Evolutionary conservation across 2,113 vertebrate genomes (phyloP).

Genomic region (Lophura nycthemera): DNA sequence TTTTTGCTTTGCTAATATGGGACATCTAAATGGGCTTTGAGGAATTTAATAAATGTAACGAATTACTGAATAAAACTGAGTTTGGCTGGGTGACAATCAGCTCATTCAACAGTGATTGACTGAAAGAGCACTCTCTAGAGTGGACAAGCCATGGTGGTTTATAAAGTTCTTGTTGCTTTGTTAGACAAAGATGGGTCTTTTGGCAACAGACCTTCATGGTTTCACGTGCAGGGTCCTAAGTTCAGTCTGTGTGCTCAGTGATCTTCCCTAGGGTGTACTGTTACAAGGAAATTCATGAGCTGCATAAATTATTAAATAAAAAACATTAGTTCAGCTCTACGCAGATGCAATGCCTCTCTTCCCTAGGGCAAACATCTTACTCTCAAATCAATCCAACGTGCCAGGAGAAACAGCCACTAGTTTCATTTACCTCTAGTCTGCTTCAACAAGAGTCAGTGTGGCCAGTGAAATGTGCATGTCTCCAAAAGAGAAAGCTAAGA

Average conservation of each 20-base stretch:
- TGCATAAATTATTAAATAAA: slow-evolving; percentile 69
- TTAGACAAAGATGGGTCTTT: background rate
- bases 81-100: slow-evolving; percentile 11
- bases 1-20: background rate
- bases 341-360: background rate
- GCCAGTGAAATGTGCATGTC: background rate
- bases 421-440: background rate
- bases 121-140: background rate
- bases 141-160: background rate
- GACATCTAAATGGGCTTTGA: background rate
- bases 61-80: slow-evolving; percentile 44
- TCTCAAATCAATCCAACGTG: slow-evolving; percentile 17
- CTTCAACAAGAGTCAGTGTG: background rate
- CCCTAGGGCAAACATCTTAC: slow-evolving; percentile 12
- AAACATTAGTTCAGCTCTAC: slow-evolving; percentile 31
- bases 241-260: slow-evolving; percentile 21
- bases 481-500: background rate
- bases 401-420: background rate
- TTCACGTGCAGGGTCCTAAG: slow-evolving; percentile 55
- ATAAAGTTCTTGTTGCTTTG: background rate
- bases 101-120: background rate
- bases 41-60: slow-evolving; percentile 39
- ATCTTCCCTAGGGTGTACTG: slow-evolving; percentile 53
- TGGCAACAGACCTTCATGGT: background rate
- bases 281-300: slow-evolving; percentile 54